A percentile compares a stretch with the other conserved stretches of the same genome.
Evolutionary conservation across 2,888 invertebrate species (phyloP).

Genomic region (Ashinkailepas kermadecensis): DNA sequence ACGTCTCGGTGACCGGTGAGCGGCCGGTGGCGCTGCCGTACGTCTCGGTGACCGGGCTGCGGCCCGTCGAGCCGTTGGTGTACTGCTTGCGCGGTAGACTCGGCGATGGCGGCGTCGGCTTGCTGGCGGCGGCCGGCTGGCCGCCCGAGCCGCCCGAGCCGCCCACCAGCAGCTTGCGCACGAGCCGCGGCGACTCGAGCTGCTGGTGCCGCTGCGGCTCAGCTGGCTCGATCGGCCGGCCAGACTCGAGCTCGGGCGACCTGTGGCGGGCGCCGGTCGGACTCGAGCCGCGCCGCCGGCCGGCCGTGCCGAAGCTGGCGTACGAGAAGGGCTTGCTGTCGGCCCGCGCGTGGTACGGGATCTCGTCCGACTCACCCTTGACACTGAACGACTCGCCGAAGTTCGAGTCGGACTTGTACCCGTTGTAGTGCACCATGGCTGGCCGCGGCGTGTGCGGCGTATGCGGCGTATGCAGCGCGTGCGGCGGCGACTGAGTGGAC

Average conservation of each 20-base stretch:
- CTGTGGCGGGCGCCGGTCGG: constrained; percentile 23
- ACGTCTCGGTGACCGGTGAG: neutral
- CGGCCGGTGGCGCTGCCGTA: too few species aligned
- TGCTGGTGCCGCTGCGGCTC: constrained; percentile 25
- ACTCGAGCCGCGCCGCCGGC: constrained; percentile 30
- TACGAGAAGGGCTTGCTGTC: constrained; percentile 85
- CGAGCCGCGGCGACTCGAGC: constrained; percentile 33
- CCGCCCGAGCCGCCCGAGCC: neutral
- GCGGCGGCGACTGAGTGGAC: constrained; percentile 22
- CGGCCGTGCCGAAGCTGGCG: constrained; percentile 48
- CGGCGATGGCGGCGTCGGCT: neutral
- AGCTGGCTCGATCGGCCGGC: neutral
- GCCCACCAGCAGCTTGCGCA: constrained; percentile 25
- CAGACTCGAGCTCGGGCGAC: neutral
- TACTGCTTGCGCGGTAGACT: constrained; percentile 3
- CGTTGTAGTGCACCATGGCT: constrained; percentile 29
- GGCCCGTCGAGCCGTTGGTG: constrained; percentile 6
- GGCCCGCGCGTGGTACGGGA: constrained; percentile 82
- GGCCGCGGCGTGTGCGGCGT: constrained; percentile 45
- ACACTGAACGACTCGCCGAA: constrained; percentile 61
- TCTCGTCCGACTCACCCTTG: constrained; percentile 72
- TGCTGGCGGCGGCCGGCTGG: neutral
- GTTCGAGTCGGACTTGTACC: constrained; percentile 32
- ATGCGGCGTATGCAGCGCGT: constrained; percentile 42
- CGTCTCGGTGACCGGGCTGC: constrained; percentile 19